Conservation (phyloP, 2,888 invertebrate species). For the Idaea straminata region DNA sequence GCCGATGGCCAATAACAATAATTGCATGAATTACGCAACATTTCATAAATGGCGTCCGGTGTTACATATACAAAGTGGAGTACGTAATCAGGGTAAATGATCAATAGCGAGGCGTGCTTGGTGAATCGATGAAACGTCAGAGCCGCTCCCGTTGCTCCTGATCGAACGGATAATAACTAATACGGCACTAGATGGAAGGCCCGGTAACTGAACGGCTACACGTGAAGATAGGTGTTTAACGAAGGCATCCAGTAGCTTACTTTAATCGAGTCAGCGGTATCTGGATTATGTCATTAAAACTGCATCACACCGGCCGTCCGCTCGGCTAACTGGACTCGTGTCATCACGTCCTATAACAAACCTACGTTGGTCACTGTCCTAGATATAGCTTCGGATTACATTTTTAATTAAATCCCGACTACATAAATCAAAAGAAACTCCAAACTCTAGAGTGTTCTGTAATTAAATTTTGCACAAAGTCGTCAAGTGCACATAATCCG, state of each 20-base stretch:
- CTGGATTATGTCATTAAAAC: slow-evolving; percentile 75
- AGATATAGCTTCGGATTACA: not conserved
- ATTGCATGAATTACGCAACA: slow-evolving; percentile 45
- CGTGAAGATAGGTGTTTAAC: slow-evolving; percentile 62
- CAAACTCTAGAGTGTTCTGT: slow-evolving; percentile 7
- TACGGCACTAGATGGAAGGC: slow-evolving; percentile 45
- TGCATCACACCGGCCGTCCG: slow-evolving; percentile 62
- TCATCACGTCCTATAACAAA: slow-evolving; percentile 27
- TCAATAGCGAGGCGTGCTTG: slow-evolving; percentile 46
- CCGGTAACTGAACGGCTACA: slow-evolving; percentile 42
- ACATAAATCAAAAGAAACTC: not conserved
- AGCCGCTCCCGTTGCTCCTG: slow-evolving; percentile 39
- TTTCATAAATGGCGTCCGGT: slow-evolving; percentile 42
- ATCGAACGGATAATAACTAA: slow-evolving; percentile 55
- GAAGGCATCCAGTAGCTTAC: slow-evolving; percentile 50
- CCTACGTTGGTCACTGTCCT: not conserved
- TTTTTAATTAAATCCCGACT: not conserved
- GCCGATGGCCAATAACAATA: slow-evolving; percentile 37
- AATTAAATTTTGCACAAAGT: slow-evolving; percentile 26
- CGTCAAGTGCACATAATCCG: slow-evolving; percentile 42
- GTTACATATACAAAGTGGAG: slow-evolving; percentile 37
- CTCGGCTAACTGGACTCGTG: slow-evolving; percentile 63
- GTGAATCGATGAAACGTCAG: slow-evolving; percentile 56
- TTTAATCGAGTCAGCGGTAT: slow-evolving; percentile 73
- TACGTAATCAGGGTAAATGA: slow-evolving; percentile 52